phyloP scores from a whole-genome alignment of 2,888 invertebrate genomes.

The Sclerodermus sp. region DNA sequence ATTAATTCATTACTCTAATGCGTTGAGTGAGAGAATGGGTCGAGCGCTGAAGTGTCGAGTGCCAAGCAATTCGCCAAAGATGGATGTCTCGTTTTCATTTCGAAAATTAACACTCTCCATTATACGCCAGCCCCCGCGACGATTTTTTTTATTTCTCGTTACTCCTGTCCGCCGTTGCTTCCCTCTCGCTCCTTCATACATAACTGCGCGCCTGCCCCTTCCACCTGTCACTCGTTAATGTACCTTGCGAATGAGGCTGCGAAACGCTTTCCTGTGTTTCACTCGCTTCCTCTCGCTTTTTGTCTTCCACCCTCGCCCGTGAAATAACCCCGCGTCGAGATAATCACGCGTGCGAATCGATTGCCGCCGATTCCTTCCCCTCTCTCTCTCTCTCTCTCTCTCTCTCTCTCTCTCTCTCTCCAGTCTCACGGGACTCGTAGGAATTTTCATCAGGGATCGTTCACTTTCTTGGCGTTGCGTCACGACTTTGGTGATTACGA shows the following conservation, averaged over 20 bases:
- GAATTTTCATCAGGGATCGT: too few relatives aligned
- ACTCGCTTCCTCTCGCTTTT: background rate
- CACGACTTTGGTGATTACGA: too few relatives aligned
- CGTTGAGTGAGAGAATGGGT: slow-evolving; percentile 50
- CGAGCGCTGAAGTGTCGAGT: slow-evolving; percentile 49
- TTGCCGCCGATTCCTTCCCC: too few relatives aligned
- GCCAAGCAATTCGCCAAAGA: slow-evolving; percentile 50
- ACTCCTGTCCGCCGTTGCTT: slow-evolving; percentile 3
- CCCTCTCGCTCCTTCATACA: slow-evolving; percentile 3
- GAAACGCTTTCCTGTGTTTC: too few relatives aligned
- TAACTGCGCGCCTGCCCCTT: too few relatives aligned
- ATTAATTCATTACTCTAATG: slow-evolving; percentile 59
- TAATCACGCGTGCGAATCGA: too few relatives aligned
- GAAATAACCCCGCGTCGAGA: background rate
- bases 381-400: too few relatives aligned
- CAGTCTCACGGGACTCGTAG: too few relatives aligned
- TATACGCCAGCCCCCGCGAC: slow-evolving; percentile 27
- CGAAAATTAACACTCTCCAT: slow-evolving; percentile 56
- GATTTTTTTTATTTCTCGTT: slow-evolving; percentile 9
- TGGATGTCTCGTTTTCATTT: slow-evolving; percentile 56
- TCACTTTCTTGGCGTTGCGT: too few relatives aligned
- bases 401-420: too few relatives aligned
- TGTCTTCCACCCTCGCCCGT: slow-evolving; percentile 6
- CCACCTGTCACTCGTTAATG: slow-evolving; percentile 3
- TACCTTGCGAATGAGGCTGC: background rate